These are phyloP conservation scores for Drosophila mayri DNA, from an alignment of 1,140 invertebrate genomes.

Conservation along the genomic window DNA sequence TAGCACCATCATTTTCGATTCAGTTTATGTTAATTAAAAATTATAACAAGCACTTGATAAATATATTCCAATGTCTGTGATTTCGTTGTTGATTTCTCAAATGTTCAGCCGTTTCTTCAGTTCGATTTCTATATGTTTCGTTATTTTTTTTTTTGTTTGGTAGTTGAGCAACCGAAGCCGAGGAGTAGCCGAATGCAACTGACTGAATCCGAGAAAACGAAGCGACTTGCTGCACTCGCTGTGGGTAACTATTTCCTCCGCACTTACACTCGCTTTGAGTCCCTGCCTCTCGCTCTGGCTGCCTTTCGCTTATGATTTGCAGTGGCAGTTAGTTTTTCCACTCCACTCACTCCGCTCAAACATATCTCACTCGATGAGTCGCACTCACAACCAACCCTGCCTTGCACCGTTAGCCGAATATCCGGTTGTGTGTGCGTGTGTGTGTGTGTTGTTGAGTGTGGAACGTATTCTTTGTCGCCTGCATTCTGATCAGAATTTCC, in stretches of 20 bases:
- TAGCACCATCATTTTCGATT: slow-evolving; percentile 69
- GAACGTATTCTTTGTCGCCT: slow-evolving; percentile 54
- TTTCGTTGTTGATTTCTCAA: slow-evolving; percentile 11
- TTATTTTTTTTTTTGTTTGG: not conserved
- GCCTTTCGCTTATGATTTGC: slow-evolving; percentile 52
- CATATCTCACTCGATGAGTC: slow-evolving; percentile 16
- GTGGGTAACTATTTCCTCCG: too few relatives aligned
- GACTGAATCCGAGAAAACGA: slow-evolving; percentile 27
- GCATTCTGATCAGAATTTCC: slow-evolving; percentile 54
- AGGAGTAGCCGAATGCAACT: slow-evolving; percentile 71
- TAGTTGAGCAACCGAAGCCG: slow-evolving; percentile 30
- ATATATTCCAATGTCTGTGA: slow-evolving; percentile 15
- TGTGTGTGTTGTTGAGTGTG: slow-evolving; percentile 37
- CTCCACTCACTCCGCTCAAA: slow-evolving; percentile 34
- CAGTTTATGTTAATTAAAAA: slow-evolving; percentile 18
- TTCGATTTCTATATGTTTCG: not conserved
- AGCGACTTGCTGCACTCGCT: slow-evolving; percentile 35
- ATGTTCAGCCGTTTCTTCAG: slow-evolving; percentile 3
- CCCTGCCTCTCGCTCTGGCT: slow-evolving; percentile 7
- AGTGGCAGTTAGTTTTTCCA: slow-evolving; percentile 52
- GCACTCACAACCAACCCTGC: slow-evolving; percentile 40
- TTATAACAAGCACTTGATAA: slow-evolving; percentile 26
- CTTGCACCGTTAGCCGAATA: slow-evolving; percentile 39
- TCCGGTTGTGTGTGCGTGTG: not conserved
- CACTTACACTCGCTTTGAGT: slow-evolving; percentile 1